A percentile compares a stretch with the other conserved stretches of the same genome.
Evolutionary conservation across 2,113 vertebrate species (phyloP).

Genomic region (Xenopus tropicalis): DNA sequence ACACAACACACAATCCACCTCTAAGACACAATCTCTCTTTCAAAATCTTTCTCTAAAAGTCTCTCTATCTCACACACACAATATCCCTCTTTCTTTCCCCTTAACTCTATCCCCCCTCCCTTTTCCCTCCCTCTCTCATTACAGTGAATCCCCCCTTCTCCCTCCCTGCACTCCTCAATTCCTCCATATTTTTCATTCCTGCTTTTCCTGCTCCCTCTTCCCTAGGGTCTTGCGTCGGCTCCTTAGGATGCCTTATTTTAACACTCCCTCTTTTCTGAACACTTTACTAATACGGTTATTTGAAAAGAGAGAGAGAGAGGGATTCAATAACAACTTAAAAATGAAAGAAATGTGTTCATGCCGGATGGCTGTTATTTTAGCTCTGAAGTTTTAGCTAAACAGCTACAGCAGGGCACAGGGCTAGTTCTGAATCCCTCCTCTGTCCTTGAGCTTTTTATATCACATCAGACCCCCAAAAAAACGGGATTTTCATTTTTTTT

Average conservation of each 20-base stretch:
- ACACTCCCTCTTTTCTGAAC: conserved; percentile 8
- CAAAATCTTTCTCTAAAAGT: neutral
- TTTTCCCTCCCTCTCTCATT: conserved; percentile 5
- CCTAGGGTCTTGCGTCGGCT: conserved; percentile 19
- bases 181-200: conserved; percentile 35
- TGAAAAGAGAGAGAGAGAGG: conserved; percentile 7
- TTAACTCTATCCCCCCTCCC: neutral
- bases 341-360: conserved; percentile 42
- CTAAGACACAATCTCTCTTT: neutral
- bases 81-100: neutral
- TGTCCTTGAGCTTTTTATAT: conserved; percentile 42
- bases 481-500: conserved; percentile 28
- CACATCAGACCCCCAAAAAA: conserved; percentile 30
- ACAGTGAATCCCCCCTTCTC: neutral
- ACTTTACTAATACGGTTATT: conserved; percentile 28
- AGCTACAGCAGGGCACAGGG: conserved; percentile 24
- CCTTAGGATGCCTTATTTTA: conserved; percentile 14
- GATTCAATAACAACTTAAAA: conserved; percentile 34
- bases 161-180: conserved; percentile 2
- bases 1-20: neutral
- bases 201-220: conserved; percentile 25
- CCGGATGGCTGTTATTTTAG: conserved; percentile 37
- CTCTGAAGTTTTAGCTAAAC: conserved; percentile 41
- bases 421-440: conserved; percentile 31
- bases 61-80: neutral